phyloP scores from a whole-genome alignment of 2,888 invertebrate genomes.

The Chirona hameri region DNA sequence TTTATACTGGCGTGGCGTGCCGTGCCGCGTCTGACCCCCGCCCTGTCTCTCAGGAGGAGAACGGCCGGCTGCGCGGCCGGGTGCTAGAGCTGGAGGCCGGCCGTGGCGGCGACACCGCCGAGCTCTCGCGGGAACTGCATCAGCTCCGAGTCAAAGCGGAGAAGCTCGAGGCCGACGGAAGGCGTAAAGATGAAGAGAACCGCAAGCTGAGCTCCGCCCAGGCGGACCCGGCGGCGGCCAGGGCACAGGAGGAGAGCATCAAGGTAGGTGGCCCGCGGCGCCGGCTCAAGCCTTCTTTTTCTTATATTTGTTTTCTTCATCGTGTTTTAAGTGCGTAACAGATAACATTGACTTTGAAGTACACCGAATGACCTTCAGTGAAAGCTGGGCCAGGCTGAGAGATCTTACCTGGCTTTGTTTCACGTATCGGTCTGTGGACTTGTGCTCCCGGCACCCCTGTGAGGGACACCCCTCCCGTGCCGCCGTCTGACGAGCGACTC shows the following conservation, averaged over 20 bases:
- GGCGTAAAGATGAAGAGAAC: slow-evolving; percentile 33
- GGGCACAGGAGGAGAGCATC: slow-evolving; percentile 38
- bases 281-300: no score
- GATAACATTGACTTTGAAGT: no score
- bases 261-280: slow-evolving; percentile 35
- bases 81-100: slow-evolving; percentile 44
- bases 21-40: neutral
- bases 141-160: slow-evolving; percentile 36
- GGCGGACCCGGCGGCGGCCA: slow-evolving; percentile 32
- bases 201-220: neutral
- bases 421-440: no score
- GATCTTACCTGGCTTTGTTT: no score
- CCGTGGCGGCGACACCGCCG: slow-evolving; percentile 37
- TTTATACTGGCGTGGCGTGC: no score
- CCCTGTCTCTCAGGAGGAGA: slow-evolving; percentile 64
- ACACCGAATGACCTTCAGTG: no score
- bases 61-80: slow-evolving; percentile 65
- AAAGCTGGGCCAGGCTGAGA: no score
- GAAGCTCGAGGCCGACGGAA: slow-evolving; percentile 36
- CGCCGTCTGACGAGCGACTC: no score
- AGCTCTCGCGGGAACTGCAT: slow-evolving; percentile 37
- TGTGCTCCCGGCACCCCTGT: no score
- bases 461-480: no score
- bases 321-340: no score
- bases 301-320: no score